Base-by-base conservation (phyloP, 1,140 invertebrate genomes). In the Cotesia vestalis region DNA sequence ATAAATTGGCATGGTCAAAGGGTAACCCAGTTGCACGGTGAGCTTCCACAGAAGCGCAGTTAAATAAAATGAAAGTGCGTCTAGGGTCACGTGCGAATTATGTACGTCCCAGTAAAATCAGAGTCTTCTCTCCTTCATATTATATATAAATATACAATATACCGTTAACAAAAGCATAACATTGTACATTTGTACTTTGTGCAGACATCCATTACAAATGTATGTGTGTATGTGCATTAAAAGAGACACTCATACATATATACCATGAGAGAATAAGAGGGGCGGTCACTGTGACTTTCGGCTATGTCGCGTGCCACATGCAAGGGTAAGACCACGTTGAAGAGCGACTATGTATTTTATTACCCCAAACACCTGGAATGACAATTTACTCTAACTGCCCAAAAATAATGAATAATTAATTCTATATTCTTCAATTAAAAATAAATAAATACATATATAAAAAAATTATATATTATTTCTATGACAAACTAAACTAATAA, bases 231-330 rank as follows among this genome's bases (percentile, higher is more conserved):
- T 55, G 57, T 57, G 51, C 34, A 14, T 64, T 64, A 20, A 46
- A 6, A 46, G 40, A 46, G 40, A 46, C 40, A 46, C 40, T 46
- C 40, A 46, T 46, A 46, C 40, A 46, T 46, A 46, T 46, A 46
- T 14, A n/a, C 51, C 20, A 52, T n/a, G 63, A 63, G n/a, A 61
- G 14, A 34, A 35, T n/a, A 14, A 17, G 14, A 17, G n/a, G 61
- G 14, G 27, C n/a, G 12, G 12, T 17, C 36, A 36, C 61, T 52
- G 40, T 72, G 53, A 72, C 71, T 72, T 67, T 72, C 40, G 60
- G 14, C 51, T 14, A 4, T 63, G 64, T 72, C 64, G 71, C 71
- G 71, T 72, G 71, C 52, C 8, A 46, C 71, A 72, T 64, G 71
- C 71, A 46, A 72, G 63, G 64, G 63, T 67, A 55, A 67, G 8